Evolutionary conservation across 2,797 vertebrate species (phyloP).

Genomic region (Eremophila alpestris): DNA sequence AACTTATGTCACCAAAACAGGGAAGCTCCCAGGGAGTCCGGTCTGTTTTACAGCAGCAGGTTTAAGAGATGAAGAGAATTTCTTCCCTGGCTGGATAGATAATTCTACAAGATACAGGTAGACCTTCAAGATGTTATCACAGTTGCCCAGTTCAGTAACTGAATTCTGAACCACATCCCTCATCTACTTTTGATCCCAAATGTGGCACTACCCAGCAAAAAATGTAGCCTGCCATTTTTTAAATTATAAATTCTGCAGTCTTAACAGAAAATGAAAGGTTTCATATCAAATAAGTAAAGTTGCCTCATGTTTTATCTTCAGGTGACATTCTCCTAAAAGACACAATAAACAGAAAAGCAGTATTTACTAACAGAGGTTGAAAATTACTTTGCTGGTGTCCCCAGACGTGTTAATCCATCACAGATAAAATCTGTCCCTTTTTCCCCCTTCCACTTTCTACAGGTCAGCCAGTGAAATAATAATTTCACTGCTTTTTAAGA

Average conservation of each 20-base stretch:
- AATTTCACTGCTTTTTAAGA: neutral
- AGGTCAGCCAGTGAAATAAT: neutral
- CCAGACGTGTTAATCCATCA: neutral
- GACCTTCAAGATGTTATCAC: neutral
- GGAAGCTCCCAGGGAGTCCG: neutral
- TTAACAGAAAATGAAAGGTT: neutral
- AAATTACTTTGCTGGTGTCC: neutral
- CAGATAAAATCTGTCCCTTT: neutral
- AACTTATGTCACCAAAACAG: neutral
- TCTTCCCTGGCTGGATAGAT: neutral
- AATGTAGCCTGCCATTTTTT: neutral
- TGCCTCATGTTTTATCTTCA: neutral
- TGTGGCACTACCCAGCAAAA: neutral
- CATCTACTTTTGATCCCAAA: neutral
- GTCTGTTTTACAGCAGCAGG: neutral
- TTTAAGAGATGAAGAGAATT: neutral
- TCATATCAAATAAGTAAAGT: neutral
- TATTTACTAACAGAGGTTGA: neutral
- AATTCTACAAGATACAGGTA: neutral
- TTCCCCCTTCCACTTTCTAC: neutral
- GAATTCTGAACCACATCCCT: neutral
- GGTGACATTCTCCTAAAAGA: neutral
- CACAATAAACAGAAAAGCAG: neutral
- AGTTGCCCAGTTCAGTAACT: neutral
- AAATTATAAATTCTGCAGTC: neutral